Evolutionary conservation across 2,113 vertebrate species (phyloP).

Genomic region (Cyprinodon brontotheroides): DNA sequence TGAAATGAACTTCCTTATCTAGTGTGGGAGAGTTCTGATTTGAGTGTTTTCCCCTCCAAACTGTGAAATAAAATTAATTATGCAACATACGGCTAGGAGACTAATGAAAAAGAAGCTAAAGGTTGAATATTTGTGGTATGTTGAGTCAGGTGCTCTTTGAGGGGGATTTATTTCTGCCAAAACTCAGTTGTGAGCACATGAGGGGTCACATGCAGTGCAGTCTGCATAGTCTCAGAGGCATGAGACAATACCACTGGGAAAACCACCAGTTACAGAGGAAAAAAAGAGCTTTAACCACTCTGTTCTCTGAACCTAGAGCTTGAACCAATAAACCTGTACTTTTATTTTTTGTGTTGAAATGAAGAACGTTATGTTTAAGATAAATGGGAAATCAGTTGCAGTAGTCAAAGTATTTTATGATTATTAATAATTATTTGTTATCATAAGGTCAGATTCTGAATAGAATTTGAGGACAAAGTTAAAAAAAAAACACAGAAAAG

Average conservation of each 20-base stretch:
- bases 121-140: constrained; percentile 55
- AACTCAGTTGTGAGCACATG: constrained; percentile 68
- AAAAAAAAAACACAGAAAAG: background rate
- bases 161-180: constrained; percentile 60
- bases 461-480: background rate
- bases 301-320: background rate
- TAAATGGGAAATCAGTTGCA: background rate
- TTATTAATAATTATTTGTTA: background rate
- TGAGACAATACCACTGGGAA: constrained; percentile 44
- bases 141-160: constrained; percentile 66
- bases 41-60: background rate
- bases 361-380: background rate
- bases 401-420: no score
- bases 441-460: background rate
- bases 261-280: constrained; percentile 3
- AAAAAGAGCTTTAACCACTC: background rate
- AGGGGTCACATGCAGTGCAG: constrained; percentile 75
- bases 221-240: constrained; percentile 41
- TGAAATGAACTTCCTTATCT: background rate
- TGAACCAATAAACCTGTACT: background rate
- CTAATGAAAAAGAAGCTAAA: constrained; percentile 22
- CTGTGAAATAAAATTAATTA: background rate
- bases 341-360: background rate
- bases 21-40: background rate
- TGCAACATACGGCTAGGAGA: constrained; percentile 1